These are phyloP conservation scores for Epizoanthus stellaris DNA, from an alignment of 92 coral and sea anemone genomes.

Conservation along the genomic window DNA sequence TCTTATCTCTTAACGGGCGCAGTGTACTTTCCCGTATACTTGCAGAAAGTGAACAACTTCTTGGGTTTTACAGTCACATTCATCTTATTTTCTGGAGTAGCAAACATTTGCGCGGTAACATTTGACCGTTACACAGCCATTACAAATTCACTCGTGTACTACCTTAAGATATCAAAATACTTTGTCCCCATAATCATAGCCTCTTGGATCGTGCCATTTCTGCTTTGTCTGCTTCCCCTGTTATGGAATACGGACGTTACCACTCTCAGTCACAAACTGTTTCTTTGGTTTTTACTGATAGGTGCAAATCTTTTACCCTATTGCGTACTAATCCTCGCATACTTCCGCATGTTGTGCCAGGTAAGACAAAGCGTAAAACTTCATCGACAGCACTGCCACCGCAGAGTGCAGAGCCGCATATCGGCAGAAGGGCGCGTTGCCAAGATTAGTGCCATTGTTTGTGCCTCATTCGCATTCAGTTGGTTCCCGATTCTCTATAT, in stretches of 20 bases:
- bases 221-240: not conserved
- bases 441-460: not conserved
- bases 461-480: not conserved
- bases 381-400: not conserved
- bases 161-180: not conserved
- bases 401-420: not conserved
- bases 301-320: not conserved
- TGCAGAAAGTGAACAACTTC: not conserved
- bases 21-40: not conserved
- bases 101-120: constrained; percentile 15
- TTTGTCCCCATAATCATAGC: not conserved
- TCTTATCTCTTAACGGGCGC: not conserved
- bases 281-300: constrained; percentile 3
- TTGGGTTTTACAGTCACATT: not conserved
- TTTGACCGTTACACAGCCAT: constrained; percentile 8
- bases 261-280: not conserved
- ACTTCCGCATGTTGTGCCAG: not conserved
- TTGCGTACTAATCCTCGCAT: not conserved
- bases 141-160: not conserved
- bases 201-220: not conserved
- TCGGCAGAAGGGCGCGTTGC: not conserved
- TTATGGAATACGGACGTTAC: not conserved
- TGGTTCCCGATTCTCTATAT: not conserved
- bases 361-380: not conserved
- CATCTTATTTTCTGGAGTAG: not conserved